phyloP scores from a whole-genome alignment of 2,113 vertebrate species.

The Coreoperca whiteheadi region DNA sequence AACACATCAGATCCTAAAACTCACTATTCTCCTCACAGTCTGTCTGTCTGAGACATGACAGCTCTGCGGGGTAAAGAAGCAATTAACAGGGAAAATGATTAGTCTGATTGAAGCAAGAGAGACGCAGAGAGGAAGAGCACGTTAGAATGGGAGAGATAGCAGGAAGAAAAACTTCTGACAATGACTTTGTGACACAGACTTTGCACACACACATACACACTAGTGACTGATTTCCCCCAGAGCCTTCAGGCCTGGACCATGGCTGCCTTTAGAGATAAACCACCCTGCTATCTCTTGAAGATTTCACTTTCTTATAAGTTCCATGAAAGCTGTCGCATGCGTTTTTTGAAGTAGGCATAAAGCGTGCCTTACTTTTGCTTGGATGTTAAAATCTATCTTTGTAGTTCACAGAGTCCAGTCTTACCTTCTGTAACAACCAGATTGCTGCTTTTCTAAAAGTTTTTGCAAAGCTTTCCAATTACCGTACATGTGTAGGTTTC shows the following conservation, averaged over 20 bases:
- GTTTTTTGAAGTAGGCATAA: slow-evolving; percentile 56
- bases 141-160: slow-evolving; percentile 49
- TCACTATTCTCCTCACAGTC: slow-evolving; percentile 39
- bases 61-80: slow-evolving; percentile 61
- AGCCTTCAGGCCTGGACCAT: slow-evolving; percentile 50
- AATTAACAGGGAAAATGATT: slow-evolving; percentile 75
- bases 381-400: slow-evolving; percentile 40
- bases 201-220: slow-evolving; percentile 35
- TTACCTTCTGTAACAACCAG: slow-evolving; percentile 14
- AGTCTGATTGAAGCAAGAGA: slow-evolving; percentile 64
- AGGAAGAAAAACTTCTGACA: slow-evolving; percentile 49
- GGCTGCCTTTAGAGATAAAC: slow-evolving; percentile 71
- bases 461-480: slow-evolving; percentile 20
- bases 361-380: slow-evolving; percentile 32
- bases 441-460: slow-evolving; percentile 2
- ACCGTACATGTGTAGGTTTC: not conserved
- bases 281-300: slow-evolving; percentile 48
- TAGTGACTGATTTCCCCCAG: slow-evolving; percentile 48
- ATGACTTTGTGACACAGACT: slow-evolving; percentile 53
- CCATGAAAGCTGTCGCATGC: slow-evolving; percentile 42
- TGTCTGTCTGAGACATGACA: slow-evolving; percentile 40
- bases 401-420: slow-evolving; percentile 40
- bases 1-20: slow-evolving; percentile 27
- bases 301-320: slow-evolving; percentile 55
- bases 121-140: slow-evolving; percentile 37